Base-by-base conservation (phyloP, 2,888 invertebrate genomes). In the Ophion ellenae region DNA sequence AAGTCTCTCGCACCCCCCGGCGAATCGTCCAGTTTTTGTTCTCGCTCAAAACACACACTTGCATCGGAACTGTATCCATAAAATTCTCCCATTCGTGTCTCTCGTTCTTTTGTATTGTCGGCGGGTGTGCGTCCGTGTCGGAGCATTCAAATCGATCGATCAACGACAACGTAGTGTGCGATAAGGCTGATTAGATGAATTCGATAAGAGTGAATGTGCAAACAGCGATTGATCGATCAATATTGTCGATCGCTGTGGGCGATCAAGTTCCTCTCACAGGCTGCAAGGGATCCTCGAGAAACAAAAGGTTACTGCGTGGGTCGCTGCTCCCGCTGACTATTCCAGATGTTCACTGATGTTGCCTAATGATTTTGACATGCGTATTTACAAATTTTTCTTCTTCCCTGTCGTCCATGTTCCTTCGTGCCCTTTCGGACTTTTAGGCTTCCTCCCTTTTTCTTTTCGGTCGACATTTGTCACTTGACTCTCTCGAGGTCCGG, bases 101-200 rank as follows among this genome's bases (percentile, higher is more conserved):
- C 32, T 36, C 17, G 28, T 61, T 47, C 28, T 32, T 24, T 63
- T 24, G 6, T 32, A 14, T 77, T 67, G 64, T 64, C 63, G 36
- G 70, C 67, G 63, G 36, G 28, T 66, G 28, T 66, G 67, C 28
- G 28, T 70, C 32, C 73, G 64, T 32, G 47, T 67, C 47, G 73
- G 36, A 6, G 53, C 69, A 32, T 74, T 17, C 20, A 59, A 53
- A 66, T 57, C 70, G 82, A 85, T 75, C 82, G 74, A 78, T 78
- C 82, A 82, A 47, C 45, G 64, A 70, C 73, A 32, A 76, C 70
- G 71, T 82, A 70, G 53, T 36, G 32, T 24, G 59, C 78, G 77
- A 82, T 82, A 78, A 74, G 74, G 70, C 74, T 85, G 82, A 85
- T 85, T 69, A 82, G 78, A 70, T 82, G 61, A 17, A 36, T 66